Conservation (phyloP, 2,797 vertebrate species). For the Enteromius trimaculatus region DNA sequence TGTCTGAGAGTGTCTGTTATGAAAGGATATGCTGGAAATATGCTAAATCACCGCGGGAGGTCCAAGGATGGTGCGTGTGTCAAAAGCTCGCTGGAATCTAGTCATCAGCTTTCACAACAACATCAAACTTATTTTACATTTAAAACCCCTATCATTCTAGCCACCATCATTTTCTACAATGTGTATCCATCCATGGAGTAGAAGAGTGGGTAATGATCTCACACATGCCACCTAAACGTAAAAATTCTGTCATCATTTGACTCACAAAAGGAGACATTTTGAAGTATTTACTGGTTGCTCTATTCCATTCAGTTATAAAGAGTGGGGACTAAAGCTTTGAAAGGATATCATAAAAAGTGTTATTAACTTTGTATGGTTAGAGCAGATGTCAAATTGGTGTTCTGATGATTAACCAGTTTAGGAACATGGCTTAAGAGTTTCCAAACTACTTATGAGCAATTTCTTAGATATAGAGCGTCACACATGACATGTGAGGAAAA, state of each 20-base stretch:
- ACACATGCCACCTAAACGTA: neutral
- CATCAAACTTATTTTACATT: neutral
- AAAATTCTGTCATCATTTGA: neutral
- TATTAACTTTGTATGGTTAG: neutral
- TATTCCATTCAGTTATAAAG: neutral
- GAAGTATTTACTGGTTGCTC: neutral
- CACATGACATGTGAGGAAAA: neutral
- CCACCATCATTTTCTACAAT: too few species aligned
- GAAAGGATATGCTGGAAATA: conserved; percentile 40
- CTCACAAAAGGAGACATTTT: neutral
- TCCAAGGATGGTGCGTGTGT: neutral
- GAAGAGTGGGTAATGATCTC: neutral
- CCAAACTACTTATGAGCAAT: neutral
- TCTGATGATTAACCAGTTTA: neutral
- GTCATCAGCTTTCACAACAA: neutral
- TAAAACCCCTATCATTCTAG: neutral
- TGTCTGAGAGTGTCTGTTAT: conserved; percentile 21
- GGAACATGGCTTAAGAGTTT: neutral
- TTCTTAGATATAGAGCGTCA: neutral
- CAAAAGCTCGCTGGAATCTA: neutral
- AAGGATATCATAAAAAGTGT: neutral
- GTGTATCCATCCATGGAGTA: neutral
- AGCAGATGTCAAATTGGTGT: neutral
- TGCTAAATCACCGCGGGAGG: conserved; percentile 10
- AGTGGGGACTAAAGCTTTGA: neutral